Evolutionary conservation across 2,113 vertebrate genomes (phyloP).

Genomic region (Thunnus maccoyii): DNA sequence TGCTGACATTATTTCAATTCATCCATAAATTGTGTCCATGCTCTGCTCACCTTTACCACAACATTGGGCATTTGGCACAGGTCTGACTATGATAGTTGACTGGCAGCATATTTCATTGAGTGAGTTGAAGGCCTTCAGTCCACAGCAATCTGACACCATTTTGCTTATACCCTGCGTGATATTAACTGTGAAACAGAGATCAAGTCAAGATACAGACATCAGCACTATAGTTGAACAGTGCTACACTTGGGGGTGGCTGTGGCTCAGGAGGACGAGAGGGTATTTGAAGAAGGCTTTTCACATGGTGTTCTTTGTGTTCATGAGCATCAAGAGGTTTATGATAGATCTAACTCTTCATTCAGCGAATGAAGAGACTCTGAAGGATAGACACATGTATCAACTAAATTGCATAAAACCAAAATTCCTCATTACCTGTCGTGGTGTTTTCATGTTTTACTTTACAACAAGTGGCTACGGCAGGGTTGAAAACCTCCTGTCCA

Average conservation of each 20-base stretch:
- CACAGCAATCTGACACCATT: constrained; percentile 43
- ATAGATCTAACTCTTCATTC: too few relatives aligned
- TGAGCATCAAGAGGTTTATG: too few relatives aligned
- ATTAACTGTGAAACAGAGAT: background rate
- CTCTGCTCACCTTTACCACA: constrained; percentile 51
- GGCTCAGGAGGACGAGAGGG: too few relatives aligned
- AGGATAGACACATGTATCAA: too few relatives aligned
- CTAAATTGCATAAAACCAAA: background rate
- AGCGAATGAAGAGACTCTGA: too few relatives aligned
- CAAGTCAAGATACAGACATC: background rate
- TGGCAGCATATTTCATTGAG: constrained; percentile 57
- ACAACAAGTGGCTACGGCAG: constrained; percentile 49
- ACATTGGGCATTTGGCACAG: background rate
- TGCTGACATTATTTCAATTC: too few relatives aligned
- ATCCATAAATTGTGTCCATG: background rate
- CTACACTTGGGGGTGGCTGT: too few relatives aligned
- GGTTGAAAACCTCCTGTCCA: constrained; percentile 3
- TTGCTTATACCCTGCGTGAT: constrained; percentile 18
- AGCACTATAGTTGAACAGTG: too few relatives aligned
- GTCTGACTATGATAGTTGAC: constrained; percentile 1
- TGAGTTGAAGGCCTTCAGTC: constrained; percentile 12
- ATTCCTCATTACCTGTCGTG: constrained; percentile 11
- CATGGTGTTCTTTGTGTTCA: too few relatives aligned
- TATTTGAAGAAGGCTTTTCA: too few relatives aligned
- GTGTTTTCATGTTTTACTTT: background rate